Base-by-base conservation (phyloP, 2,888 invertebrate genomes). In the Diarsia rubi region DNA sequence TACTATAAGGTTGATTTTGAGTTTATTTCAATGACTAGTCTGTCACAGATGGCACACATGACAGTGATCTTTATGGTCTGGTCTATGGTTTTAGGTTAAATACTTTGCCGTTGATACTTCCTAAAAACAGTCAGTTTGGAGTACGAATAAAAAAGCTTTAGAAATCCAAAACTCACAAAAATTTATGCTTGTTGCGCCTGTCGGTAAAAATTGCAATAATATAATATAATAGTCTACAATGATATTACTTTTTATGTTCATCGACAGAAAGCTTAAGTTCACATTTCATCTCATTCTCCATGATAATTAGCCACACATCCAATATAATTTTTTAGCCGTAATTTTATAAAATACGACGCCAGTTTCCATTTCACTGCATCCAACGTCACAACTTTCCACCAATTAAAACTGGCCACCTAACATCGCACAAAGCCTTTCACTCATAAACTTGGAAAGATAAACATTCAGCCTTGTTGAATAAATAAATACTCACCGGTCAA, bases 401-500 rank as follows among this genome's bases (percentile, higher is more conserved):
- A 69, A 80, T 80, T 74, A 74, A 70, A 68, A 69, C 54, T 70
- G 63, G 42, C 67, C 45, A 54, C 31, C 59, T 45, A 64, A 62
- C 52, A 68, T 31, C 44, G 24, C 47, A 66, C 57, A 75, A 66
- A 69, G 59, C 42, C 3, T 59, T 73, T 69, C 52, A 62, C 67
- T 71, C 42, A 19, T 21, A 44, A 69, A 75, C 60, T 63, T 52
- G 57, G 66, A 64, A 79, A 75, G 67, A 57, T 60, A 78, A 79
- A 80, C 67, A 76, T 73, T 73, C 66, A 69, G 63, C 65, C 57
- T 64, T 62, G 71, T 67, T 79, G 73, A 76, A 76, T 81, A 73
- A 79, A 79, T 82, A 74, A 86, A 63, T 19, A 44, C n/a, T 67
- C 14, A 69, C 71, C 49, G 71, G 76, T 76, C 57, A 77, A 75